Base-by-base conservation (phyloP, 2,888 invertebrate genomes). In the Polydrusus tereticollis region DNA sequence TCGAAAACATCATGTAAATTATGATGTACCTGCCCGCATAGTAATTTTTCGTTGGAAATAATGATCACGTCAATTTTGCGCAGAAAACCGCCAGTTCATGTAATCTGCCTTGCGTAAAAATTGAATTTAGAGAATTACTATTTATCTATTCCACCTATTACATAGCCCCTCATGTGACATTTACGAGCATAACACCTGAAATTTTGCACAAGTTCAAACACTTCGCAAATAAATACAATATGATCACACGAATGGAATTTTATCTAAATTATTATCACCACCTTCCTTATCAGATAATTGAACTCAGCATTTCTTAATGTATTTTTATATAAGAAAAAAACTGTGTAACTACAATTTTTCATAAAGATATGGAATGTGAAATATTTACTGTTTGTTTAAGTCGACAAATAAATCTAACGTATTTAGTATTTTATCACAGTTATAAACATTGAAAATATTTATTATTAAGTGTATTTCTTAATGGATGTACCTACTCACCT, bases 241-340 rank as follows among this genome's bases (percentile, higher is more conserved):
- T 38, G 47, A 68, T 68, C 68, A 23, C 23, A 21, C n/a, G 21
- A 14, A 36, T 52, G 71, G 71, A 21, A 71, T 71, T 60, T 71
- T 60, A 71, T 71, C 71, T 71, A 60, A 52, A 67, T 72, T 57
- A 58, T 69, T 43, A 62, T 47, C 64, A 12, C n/a, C n/a, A n/a
- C 29, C 21, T 29, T 23, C 7, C 58, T 71, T 71, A 66, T 71
- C 70, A 62, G 62, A 18, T 26, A 71, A 65, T 71, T 43, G 33
- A 58, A 64, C 55, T 58, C 36, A 59, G 41, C 55, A 29, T 33
- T 29, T 64, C 50, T 50, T 21, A 60, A 47, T 21, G 26, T 69
- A 62, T 69, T 38, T 62, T 62, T 52, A 55, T 29, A 41, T 33
- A 57, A 66, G 58, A 43, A 41, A 10, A 62, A 14, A n/a, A n/a